Conservation (phyloP, 2,888 invertebrate genomes). For the Synanthedon andrenaeformis region DNA sequence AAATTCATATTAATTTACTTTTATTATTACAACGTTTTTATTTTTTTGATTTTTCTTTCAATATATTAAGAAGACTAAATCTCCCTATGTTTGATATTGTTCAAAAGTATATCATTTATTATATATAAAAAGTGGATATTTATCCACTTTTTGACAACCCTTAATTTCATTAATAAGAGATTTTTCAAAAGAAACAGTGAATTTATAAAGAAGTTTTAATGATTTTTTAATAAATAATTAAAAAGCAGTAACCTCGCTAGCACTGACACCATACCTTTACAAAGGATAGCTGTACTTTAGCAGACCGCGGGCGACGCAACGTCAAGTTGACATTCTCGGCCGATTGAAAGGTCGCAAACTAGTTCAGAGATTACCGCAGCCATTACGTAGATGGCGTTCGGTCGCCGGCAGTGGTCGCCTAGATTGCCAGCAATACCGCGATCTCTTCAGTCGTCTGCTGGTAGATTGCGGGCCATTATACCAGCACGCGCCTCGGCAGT, state of each 20-base stretch:
- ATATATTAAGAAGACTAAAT: too few species aligned
- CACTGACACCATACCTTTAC: neutral
- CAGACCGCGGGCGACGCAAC: conserved; percentile 22
- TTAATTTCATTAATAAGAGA: too few species aligned
- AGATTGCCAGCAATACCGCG: conserved; percentile 27
- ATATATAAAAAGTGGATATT: too few species aligned
- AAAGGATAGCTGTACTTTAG: conserved; percentile 35
- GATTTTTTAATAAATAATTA: too few species aligned
- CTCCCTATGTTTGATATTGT: too few species aligned
- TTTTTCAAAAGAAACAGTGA: too few species aligned
- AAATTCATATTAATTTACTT: too few species aligned
- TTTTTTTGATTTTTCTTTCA: too few species aligned
- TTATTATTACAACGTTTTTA: too few species aligned
- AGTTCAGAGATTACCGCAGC: conserved; percentile 28
- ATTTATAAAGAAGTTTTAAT: too few species aligned
- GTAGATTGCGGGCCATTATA: conserved; percentile 36
- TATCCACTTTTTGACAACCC: too few species aligned
- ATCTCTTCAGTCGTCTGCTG: conserved; percentile 26
- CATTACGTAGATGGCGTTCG: conserved; percentile 30
- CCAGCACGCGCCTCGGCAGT: conserved; percentile 35
- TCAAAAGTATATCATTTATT: too few species aligned
- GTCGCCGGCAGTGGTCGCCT: conserved; percentile 34
- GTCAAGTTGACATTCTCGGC: conserved; percentile 29
- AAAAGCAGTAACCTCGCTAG: neutral
- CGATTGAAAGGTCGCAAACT: conserved; percentile 38